Evolutionary conservation across 92 coral and sea anemone genomes (phyloP), one percentile per base, ranked within the genome.

Genomic region (Epizoanthus fatuus): DNA sequence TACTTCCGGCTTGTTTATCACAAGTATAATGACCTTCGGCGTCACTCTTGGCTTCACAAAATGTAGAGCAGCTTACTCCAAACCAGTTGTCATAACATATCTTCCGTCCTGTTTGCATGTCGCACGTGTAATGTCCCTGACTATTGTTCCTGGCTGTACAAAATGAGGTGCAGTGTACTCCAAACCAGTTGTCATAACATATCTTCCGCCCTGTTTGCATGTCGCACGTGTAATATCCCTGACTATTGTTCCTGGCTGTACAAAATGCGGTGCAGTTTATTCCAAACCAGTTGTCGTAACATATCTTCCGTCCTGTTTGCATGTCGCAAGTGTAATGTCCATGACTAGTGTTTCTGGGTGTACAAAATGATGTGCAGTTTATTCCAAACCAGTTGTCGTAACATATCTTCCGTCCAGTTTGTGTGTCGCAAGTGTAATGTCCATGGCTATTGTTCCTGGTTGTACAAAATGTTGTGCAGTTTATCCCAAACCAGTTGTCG

Each of bases 11-110:
- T 12, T 76, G 54, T 14, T 51, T 32, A 40, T 89, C 72, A 42
- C 97, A 93, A 15, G 56, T 86, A 80, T 81, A 93, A 59, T 86
- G 89, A 0, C 88, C 90, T 5, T 11, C 44, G 0, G 49, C 11
- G 54, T 86, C 89, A 69, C 87, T 71, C 40, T 53, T 72, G 0
- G 72, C 63, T 32, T 44, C n/a, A 65, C 98, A 94, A 63, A 51
- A 92, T 58, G 66, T 40, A 25, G 63, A 22, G 51, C 98, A 94
- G 19, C 74, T 79, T 6, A 37, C 42, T 5, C 93, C 95, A 72
- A 86, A 89, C 98, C 98, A 94, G 83, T 86, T 59, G 13, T 75
- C 53, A 12, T 81, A 77, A 51, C 98, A 94, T 8, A 73, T 58
- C 44, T 81, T 94, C 4, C 40, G 66, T 2, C 98, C 98, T 37